These are phyloP conservation scores for Apostichopus japonicus DNA, from an alignment of 35 echinoderm and acorn worm species.

Conservation along the genomic window DNA sequence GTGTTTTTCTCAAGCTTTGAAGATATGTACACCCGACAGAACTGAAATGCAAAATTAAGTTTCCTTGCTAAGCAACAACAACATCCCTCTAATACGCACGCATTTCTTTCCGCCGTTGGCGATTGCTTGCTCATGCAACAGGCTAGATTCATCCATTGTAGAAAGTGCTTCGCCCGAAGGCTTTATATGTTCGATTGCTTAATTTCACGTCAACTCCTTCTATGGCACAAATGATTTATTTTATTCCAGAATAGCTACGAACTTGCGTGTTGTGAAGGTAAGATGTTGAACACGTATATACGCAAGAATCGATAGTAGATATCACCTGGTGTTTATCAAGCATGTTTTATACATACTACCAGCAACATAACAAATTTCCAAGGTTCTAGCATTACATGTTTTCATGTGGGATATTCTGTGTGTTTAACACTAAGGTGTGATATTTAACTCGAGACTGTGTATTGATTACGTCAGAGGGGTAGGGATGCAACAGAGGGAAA, in stretches of 20 bases:
- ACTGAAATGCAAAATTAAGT: slow-evolving; percentile 4
- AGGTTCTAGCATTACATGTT: no score
- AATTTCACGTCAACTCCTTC: slow-evolving; percentile 7
- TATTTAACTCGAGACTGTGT: no score
- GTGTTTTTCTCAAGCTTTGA: not conserved
- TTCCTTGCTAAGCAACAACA: not conserved
- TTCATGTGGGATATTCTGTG: no score
- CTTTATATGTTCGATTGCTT: slow-evolving; percentile 14
- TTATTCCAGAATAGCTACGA: not conserved
- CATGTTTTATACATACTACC: not conserved
- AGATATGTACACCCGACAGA: not conserved
- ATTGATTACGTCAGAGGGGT: no score
- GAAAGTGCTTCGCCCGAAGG: not conserved
- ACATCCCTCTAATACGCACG: not conserved
- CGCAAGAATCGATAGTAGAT: not conserved
- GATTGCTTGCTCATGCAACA: slow-evolving; percentile 16
- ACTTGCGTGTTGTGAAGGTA: slow-evolving; percentile 6
- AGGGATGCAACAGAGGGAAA: no score
- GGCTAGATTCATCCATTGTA: not conserved
- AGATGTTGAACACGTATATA: slow-evolving; percentile 17
- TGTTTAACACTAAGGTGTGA: no score
- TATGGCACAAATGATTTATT: not conserved
- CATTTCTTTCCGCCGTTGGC: not conserved
- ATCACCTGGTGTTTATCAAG: not conserved
- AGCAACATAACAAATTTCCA: no score